These are phyloP conservation scores for Sarcophaga carnaria DNA, from an alignment of 2,888 invertebrate genomes.

Conservation along the genomic window DNA sequence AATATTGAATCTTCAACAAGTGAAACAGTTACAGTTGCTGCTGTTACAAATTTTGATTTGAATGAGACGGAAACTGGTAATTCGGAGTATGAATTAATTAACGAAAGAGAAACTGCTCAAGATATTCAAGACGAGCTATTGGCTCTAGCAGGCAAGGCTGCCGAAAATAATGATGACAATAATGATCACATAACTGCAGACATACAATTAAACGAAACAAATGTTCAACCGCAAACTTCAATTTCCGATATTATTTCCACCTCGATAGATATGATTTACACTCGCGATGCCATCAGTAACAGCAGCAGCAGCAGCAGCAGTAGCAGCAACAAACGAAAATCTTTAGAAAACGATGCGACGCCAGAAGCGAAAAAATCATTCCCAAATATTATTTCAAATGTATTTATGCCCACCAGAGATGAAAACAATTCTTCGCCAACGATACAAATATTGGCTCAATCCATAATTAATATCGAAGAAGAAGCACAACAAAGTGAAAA, in stretches of 20 bases:
- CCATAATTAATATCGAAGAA: constrained; percentile 67
- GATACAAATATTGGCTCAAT: constrained; percentile 70
- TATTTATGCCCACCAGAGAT: constrained; percentile 68
- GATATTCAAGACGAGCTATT: constrained; percentile 66
- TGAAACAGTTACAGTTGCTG: background rate
- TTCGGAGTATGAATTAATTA: constrained; percentile 38
- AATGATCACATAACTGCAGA: background rate
- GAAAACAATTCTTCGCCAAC: constrained; percentile 67
- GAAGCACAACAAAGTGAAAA: constrained; percentile 17
- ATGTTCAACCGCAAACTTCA: background rate
- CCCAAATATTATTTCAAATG: constrained; percentile 57
- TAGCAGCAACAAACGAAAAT: background rate
- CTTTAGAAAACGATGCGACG: background rate
- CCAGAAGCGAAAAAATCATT: background rate
- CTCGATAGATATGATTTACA: constrained; percentile 55
- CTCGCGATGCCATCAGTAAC: background rate
- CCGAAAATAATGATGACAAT: constrained; percentile 50
- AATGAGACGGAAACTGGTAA: background rate
- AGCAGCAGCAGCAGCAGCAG: too few species aligned
- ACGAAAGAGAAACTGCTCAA: constrained; percentile 17
- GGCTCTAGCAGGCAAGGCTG: constrained; percentile 61
- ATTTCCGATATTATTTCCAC: constrained; percentile 56
- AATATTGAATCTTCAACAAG: background rate
- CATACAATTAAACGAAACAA: background rate
- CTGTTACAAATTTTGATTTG: background rate